These are phyloP conservation scores for Drosophila tripunctata DNA, from an alignment of 2,888 invertebrate genomes.

Conservation along the genomic window DNA sequence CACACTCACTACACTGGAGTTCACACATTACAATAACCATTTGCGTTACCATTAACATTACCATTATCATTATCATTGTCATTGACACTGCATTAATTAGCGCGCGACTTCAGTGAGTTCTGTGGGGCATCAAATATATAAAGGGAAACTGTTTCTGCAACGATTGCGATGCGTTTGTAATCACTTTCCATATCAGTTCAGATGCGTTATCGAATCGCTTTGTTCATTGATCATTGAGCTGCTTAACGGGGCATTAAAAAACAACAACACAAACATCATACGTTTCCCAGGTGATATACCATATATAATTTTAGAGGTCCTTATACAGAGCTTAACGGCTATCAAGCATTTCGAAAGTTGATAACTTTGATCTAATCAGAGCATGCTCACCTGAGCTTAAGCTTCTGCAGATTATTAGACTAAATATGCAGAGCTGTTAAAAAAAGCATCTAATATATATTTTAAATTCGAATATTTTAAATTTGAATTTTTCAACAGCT, in stretches of 20 bases:
- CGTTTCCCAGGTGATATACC: slow-evolving; percentile 22
- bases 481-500: too few species aligned
- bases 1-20: slow-evolving; percentile 31
- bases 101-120: slow-evolving; percentile 39
- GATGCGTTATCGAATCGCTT: slow-evolving; percentile 40
- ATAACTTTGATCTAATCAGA: slow-evolving; percentile 15
- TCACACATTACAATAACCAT: slow-evolving; percentile 35
- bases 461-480: too few species aligned
- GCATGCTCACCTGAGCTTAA: background rate
- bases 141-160: slow-evolving; percentile 18
- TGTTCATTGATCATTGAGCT: slow-evolving; percentile 60
- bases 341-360: background rate
- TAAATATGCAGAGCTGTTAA: too few species aligned
- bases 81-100: slow-evolving; percentile 68
- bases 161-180: slow-evolving; percentile 1
- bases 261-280: too few species aligned
- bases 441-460: too few species aligned
- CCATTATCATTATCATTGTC: slow-evolving; percentile 46
- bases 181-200: slow-evolving; percentile 14
- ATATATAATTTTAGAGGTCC: slow-evolving; percentile 18
- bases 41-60: background rate
- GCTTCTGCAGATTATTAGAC: background rate
- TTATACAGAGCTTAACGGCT: slow-evolving; percentile 21
- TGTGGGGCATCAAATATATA: slow-evolving; percentile 36
- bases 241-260: slow-evolving; percentile 49